Evolutionary conservation across 1,140 invertebrate genomes (phyloP).

Genomic region (Glossosoma conforme): DNA sequence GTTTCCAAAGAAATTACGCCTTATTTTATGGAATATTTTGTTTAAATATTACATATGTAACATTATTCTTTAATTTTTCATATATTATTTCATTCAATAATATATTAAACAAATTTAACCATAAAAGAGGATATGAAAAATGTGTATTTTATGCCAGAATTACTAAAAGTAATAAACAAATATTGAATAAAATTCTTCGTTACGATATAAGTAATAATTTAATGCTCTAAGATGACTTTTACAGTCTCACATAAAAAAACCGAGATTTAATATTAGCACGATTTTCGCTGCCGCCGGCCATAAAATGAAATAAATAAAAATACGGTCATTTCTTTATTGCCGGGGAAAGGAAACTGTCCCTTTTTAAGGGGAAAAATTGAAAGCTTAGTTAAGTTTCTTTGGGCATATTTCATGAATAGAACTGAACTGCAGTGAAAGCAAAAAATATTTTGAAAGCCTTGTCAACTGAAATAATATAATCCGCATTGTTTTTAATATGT

Average conservation of each 20-base stretch:
- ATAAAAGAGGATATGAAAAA: too few relatives aligned
- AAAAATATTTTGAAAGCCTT: too few relatives aligned
- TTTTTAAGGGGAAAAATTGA: background rate
- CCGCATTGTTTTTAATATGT: too few relatives aligned
- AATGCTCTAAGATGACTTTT: slow-evolving; percentile 19
- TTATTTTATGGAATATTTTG: too few relatives aligned
- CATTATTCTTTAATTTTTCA: too few relatives aligned
- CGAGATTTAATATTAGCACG: slow-evolving; percentile 2
- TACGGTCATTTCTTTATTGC: background rate
- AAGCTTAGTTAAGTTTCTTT: slow-evolving; percentile 1
- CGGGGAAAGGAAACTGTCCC: slow-evolving; percentile 2
- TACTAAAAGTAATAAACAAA: background rate
- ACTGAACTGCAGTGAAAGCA: too few relatives aligned
- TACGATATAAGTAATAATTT: slow-evolving; percentile 21
- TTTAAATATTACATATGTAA: too few relatives aligned
- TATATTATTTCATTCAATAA: too few relatives aligned
- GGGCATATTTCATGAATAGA: too few relatives aligned
- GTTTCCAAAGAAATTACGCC: too few relatives aligned
- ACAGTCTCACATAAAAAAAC: slow-evolving; percentile 19
- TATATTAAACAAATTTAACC: too few relatives aligned
- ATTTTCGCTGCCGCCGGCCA: slow-evolving; percentile 12
- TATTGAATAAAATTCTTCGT: slow-evolving; percentile 1
- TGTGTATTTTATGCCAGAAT: background rate
- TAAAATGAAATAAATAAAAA: slow-evolving; percentile 22
- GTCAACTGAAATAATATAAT: too few relatives aligned